phyloP scores from a whole-genome alignment of 2,113 vertebrate species.

The Gallinago paraguaiae region DNA sequence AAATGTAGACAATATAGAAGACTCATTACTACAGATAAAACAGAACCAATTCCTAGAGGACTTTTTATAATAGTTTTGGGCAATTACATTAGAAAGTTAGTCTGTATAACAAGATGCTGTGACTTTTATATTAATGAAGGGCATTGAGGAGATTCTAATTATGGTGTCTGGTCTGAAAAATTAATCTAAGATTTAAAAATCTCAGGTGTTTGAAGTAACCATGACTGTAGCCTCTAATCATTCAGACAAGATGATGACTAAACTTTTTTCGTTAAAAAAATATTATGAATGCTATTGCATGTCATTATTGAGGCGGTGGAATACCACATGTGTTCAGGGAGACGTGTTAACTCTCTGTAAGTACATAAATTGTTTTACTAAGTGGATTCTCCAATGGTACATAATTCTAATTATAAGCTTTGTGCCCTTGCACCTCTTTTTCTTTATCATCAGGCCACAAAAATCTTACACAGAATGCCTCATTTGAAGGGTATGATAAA shows the following conservation, averaged over 20 bases:
- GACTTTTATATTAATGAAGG: slow-evolving; percentile 34
- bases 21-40: slow-evolving; percentile 31
- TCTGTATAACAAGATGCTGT: slow-evolving; percentile 10
- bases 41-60: neutral
- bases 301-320: neutral
- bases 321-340: neutral
- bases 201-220: neutral
- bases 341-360: neutral
- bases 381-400: neutral
- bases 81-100: slow-evolving; percentile 7
- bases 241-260: neutral
- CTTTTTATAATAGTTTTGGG: slow-evolving; percentile 1
- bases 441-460: neutral
- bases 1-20: slow-evolving; percentile 5
- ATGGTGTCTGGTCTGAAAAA: neutral
- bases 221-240: neutral
- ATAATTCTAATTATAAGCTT: slow-evolving; percentile 6
- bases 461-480: neutral
- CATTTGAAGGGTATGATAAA: neutral
- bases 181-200: slow-evolving; percentile 45
- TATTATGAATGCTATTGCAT: neutral
- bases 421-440: neutral
- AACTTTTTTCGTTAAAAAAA: neutral
- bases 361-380: neutral
- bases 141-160: slow-evolving; percentile 37